phyloP scores from a whole-genome alignment of 2,113 vertebrate genomes.

The Boulengeromyrus knoepffleri region DNA sequence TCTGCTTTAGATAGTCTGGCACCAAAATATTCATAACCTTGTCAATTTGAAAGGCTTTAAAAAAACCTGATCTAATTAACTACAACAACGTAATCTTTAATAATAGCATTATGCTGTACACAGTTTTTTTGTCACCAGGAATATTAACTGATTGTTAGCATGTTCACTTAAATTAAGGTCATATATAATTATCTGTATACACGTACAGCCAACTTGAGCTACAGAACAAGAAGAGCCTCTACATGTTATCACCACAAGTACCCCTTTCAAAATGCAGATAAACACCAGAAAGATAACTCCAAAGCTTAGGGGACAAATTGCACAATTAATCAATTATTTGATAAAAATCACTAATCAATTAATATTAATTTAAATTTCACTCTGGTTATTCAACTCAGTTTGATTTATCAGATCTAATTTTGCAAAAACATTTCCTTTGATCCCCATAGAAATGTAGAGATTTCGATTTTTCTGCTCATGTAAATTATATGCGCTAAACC shows the following conservation, averaged over 20 bases:
- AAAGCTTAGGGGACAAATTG: slow-evolving; percentile 52
- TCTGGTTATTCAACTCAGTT: slow-evolving; percentile 32
- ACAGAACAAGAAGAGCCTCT: slow-evolving; percentile 19
- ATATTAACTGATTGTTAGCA: slow-evolving; percentile 45
- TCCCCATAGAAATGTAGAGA: slow-evolving; percentile 14
- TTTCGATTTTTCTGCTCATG: neutral
- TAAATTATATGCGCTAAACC: neutral
- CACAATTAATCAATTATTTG: slow-evolving; percentile 74
- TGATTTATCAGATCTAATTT: slow-evolving; percentile 40
- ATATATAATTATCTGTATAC: slow-evolving; percentile 50
- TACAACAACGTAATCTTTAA: slow-evolving; percentile 42
- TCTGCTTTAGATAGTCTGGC: slow-evolving; percentile 39
- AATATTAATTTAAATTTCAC: slow-evolving; percentile 48
- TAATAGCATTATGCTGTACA: slow-evolving; percentile 49
- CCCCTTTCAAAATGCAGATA: slow-evolving; percentile 52
- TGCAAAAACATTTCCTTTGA: slow-evolving; percentile 36
- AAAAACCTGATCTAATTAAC: slow-evolving; percentile 49
- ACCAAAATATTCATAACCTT: slow-evolving; percentile 41
- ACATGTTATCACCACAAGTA: slow-evolving; percentile 35
- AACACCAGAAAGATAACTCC: slow-evolving; percentile 58
- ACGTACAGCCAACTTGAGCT: slow-evolving; percentile 39
- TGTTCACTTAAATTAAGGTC: slow-evolving; percentile 52
- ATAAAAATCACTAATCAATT: slow-evolving; percentile 72
- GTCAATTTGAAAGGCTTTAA: slow-evolving; percentile 52
- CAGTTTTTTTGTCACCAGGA: slow-evolving; percentile 30